Evolutionary conservation across 2,888 invertebrate genomes (phyloP).

Genomic region (Lissonota sp.): DNA sequence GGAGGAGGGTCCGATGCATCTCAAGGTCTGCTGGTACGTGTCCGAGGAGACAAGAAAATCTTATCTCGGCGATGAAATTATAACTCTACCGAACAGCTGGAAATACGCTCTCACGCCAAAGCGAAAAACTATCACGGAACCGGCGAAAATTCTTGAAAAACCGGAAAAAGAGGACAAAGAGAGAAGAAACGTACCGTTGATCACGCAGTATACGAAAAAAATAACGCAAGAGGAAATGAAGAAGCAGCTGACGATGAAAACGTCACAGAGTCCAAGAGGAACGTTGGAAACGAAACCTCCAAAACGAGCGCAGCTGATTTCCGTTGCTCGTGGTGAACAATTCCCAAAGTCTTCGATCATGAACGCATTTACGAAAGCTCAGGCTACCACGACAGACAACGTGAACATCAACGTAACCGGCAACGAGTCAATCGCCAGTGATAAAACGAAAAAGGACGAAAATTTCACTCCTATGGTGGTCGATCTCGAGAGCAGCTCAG

Average conservation of each 20-base stretch:
- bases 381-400: conserved; percentile 16
- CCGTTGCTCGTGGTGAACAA: conserved; percentile 76
- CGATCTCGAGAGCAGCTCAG: conserved; percentile 7
- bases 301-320: conserved; percentile 78
- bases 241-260: conserved; percentile 73
- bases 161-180: conserved; percentile 60
- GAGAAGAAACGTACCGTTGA: conserved; percentile 82
- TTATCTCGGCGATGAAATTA: conserved; percentile 84
- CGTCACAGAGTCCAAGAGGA: conserved; percentile 64
- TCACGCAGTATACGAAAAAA: conserved; percentile 84
- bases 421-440: conserved; percentile 19
- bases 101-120: conserved; percentile 82
- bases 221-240: conserved; percentile 80
- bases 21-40: conserved; percentile 89
- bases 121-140: conserved; percentile 62
- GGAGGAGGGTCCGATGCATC: conserved; percentile 85
- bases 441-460: not conserved
- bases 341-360: conserved; percentile 71
- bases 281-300: conserved; percentile 68
- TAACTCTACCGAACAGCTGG: conserved; percentile 86
- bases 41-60: conserved; percentile 85
- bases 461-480: conserved; percentile 6
- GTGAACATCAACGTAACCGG: conserved; percentile 18
- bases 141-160: conserved; percentile 60
- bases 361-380: conserved; percentile 59